A percentile compares a stretch with the other conserved stretches of the same genome.
phyloP scores from a whole-genome alignment of 2,888 invertebrate genomes.

The Drosophila planitibia region DNA sequence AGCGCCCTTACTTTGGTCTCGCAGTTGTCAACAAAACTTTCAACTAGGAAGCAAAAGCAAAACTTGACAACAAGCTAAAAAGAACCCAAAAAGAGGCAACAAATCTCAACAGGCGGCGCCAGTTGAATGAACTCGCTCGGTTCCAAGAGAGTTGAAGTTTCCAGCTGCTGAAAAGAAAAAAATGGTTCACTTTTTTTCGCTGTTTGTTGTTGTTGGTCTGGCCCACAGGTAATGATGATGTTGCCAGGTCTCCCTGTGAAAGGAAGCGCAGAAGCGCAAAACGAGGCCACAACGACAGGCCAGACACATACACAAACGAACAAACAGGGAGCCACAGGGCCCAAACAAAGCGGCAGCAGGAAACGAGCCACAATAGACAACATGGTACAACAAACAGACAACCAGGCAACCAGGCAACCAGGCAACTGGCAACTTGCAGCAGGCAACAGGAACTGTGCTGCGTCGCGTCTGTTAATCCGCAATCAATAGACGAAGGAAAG shows the following conservation, averaged over 20 bases:
- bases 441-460: conserved; percentile 55
- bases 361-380: conserved; percentile 75
- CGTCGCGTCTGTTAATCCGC: conserved; percentile 61
- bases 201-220: conserved; percentile 41
- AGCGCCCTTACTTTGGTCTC: conserved; percentile 66
- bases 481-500: conserved; percentile 60
- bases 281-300: conserved; percentile 54
- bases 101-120: conserved; percentile 73
- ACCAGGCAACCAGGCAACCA: conserved; percentile 9
- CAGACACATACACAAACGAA: conserved; percentile 23
- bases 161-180: conserved; percentile 56
- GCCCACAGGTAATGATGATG: conserved; percentile 73
- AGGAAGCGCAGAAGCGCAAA: conserved; percentile 61
- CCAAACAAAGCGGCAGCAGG: conserved; percentile 70
- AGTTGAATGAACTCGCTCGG: conserved; percentile 72
- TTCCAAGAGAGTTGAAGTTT: conserved; percentile 42
- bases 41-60: conserved; percentile 59
- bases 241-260: conserved; percentile 73
- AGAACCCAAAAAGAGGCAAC: conserved; percentile 33
- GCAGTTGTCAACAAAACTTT: conserved; percentile 62
- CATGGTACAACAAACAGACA: conserved; percentile 43
- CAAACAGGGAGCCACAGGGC: conserved; percentile 24
- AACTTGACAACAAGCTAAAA: conserved; percentile 13
- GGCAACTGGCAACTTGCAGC: conserved; percentile 19
- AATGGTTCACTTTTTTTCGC: conserved; percentile 50